Base-by-base conservation (phyloP, 92 coral and sea anemone species). In the Parazoanthus atlanticus region DNA sequence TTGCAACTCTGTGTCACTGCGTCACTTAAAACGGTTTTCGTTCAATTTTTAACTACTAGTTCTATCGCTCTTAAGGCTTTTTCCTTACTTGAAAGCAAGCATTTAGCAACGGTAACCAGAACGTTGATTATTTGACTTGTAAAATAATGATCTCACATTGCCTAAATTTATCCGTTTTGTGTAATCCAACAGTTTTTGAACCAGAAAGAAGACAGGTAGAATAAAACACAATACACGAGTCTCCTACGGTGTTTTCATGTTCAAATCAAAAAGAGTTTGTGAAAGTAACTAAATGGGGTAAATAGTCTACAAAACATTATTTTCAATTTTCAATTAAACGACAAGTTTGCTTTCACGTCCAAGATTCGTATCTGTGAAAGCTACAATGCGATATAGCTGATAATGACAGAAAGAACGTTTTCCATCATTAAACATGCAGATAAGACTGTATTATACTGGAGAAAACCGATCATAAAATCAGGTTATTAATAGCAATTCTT, bases 201-300 rank as follows among this genome's bases (percentile, higher is more conserved):
- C 19, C 9, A 41, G 52, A 19, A 13, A 6, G 25, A 49, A 79
- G 25, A 21, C 28, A 38, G 54, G 5, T 8, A 11, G 23, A 47
- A 52, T 30, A 16, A 34, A 3, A 0, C 52, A 46, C 29, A 47
- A 49, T 21, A 61, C 69, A 61, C 69, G 12, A 36, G 30, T 32
- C 30, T n/a, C 83, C 83, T 11, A 17, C 69, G 21, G 83, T 46
- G 83, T 26, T 79, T 79, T 79, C 83, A 52, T 79, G 83, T 79
- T 47, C 83, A 52, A 28, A 30, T 30, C 83, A 52, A 47, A 28
- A 43, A 49, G 69, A 25, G 69, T 52, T 41, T 46, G 32, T 74
- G 61, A 25, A 78, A 78, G 41, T 31, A 46, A 41, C 43, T 78
- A 43, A 79, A 29, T 15, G 1, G 40, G 76, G 19, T 0, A 13